Conservation (phyloP, 2,797 vertebrate genomes). For the Oreochromis grahami region DNA sequence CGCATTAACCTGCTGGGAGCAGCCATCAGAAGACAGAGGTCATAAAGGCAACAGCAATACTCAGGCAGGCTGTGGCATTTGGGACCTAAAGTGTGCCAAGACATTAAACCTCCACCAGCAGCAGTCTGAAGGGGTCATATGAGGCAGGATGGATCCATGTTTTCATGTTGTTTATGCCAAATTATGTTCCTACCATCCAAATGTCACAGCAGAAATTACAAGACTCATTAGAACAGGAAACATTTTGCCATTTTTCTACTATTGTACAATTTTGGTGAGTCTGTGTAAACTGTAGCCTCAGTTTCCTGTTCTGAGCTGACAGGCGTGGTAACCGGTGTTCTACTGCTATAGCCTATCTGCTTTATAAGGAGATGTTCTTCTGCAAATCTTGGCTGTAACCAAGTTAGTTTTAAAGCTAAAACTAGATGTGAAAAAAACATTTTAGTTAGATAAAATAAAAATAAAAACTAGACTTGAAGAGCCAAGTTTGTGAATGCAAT, state of each 20-base stretch:
- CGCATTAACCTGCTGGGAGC: neutral
- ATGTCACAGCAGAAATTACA: neutral
- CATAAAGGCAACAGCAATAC: neutral
- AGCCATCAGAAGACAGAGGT: neutral
- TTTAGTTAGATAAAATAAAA: neutral
- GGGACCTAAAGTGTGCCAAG: neutral
- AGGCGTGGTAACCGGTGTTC: neutral
- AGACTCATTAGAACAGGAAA: neutral
- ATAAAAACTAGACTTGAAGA: neutral
- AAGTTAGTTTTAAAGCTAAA: neutral
- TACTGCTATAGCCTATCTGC: neutral
- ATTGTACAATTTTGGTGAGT: neutral
- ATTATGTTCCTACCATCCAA: neutral
- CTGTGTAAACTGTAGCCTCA: neutral
- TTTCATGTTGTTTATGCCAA: neutral
- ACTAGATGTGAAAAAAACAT: neutral
- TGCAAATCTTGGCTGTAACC: neutral
- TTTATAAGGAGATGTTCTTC: neutral
- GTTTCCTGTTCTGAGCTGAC: neutral
- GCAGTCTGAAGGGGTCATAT: neutral
- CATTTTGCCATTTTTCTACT: neutral
- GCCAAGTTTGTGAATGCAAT: neutral
- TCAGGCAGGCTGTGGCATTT: neutral
- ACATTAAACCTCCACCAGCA: neutral
- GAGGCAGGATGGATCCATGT: neutral